phyloP scores from a whole-genome alignment of 2,797 vertebrate species.

The Staurois parvus region DNA sequence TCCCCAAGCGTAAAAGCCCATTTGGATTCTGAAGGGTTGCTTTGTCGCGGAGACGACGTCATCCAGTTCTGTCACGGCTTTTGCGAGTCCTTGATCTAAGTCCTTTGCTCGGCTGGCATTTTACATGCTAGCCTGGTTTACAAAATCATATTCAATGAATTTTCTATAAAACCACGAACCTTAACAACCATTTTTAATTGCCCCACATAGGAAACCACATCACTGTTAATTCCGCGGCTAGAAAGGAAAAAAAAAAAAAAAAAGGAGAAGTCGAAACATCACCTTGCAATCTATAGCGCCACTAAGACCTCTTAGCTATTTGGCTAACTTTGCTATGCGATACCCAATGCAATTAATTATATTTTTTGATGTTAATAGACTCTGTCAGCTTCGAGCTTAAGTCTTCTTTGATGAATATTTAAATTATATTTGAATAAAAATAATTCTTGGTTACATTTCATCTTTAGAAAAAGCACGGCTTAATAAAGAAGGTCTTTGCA shows the following conservation, averaged over 20 bases:
- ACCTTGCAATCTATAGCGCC: conserved; percentile 77
- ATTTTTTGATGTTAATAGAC: conserved; percentile 85
- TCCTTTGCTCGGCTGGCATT: conserved; percentile 52
- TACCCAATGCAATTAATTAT: conserved; percentile 83
- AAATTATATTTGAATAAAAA: conserved; percentile 88
- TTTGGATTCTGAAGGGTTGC: conserved; percentile 14
- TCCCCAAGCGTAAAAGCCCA: conserved; percentile 4
- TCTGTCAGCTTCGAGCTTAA: conserved; percentile 83
- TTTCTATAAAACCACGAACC: conserved; percentile 78
- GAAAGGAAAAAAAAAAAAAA: conserved; percentile 50
- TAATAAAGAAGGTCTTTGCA: conserved; percentile 78
- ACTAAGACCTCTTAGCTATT: conserved; percentile 81
- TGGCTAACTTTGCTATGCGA: conserved; percentile 83
- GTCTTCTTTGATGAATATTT: conserved; percentile 88
- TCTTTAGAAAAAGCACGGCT: conserved; percentile 79
- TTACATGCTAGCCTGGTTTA: conserved; percentile 76
- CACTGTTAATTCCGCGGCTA: conserved; percentile 80
- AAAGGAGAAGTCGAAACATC: conserved; percentile 76
- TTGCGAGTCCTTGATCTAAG: conserved; percentile 47
- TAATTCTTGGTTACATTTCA: conserved; percentile 84
- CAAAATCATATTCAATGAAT: conserved; percentile 75
- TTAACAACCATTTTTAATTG: conserved; percentile 78
- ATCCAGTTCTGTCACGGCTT: neutral
- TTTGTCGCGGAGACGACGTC: conserved; percentile 22
- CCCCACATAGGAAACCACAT: conserved; percentile 78